These are phyloP conservation scores for Lepidocyrtoides sp. DNA, from an alignment of 2,888 invertebrate genomes.

Conservation along the genomic window DNA sequence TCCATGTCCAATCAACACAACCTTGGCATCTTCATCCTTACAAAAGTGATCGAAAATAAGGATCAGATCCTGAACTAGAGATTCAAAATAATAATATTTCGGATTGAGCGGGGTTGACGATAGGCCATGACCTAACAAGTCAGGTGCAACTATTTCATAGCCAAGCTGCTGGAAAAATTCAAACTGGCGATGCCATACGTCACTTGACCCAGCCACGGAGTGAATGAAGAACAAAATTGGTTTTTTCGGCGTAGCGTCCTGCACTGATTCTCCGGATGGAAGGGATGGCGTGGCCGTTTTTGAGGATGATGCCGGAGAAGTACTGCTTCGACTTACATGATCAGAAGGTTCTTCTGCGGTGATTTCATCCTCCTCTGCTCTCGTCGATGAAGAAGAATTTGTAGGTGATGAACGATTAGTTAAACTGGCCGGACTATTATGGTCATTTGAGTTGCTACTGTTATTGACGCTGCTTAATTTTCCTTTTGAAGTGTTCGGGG, in stretches of 20 bases:
- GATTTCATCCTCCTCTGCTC: conserved; percentile 48
- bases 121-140: conserved; percentile 90
- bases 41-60: conserved; percentile 89
- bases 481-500: not conserved
- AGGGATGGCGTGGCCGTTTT: not conserved
- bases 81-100: conserved; percentile 89
- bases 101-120: conserved; percentile 89
- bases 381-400: not conserved
- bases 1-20: conserved; percentile 90
- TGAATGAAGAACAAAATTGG: conserved; percentile 90
- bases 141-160: conserved; percentile 90
- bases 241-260: conserved; percentile 67
- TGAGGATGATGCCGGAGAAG: not conserved
- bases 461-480: not conserved
- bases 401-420: conserved; percentile 30
- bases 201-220: conserved; percentile 90
- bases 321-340: too few species aligned
- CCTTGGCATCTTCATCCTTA: conserved; percentile 87
- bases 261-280: not conserved
- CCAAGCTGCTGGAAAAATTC: conserved; percentile 88
- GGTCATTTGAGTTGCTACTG: not conserved
- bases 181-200: conserved; percentile 89
- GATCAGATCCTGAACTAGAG: conserved; percentile 89
- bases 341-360: conserved; percentile 19
- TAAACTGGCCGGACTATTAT: conserved; percentile 38